Evolutionary conservation across 2,113 vertebrate species (phyloP).

Genomic region (Bos javanicus): DNA sequence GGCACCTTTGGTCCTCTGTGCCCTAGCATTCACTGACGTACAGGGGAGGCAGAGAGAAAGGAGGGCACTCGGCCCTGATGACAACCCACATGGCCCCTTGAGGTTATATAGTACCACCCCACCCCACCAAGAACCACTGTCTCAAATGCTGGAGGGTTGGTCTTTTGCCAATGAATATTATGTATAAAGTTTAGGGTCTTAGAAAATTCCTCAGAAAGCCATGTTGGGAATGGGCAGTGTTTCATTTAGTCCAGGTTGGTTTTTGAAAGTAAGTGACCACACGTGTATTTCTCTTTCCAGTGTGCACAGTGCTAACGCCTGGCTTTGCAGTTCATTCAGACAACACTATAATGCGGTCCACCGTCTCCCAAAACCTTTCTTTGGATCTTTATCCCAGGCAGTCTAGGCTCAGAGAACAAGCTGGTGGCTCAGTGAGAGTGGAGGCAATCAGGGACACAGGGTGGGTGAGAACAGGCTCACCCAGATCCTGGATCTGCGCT

Average conservation of each 20-base stretch:
- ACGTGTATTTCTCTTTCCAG: background rate
- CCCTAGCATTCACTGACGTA: background rate
- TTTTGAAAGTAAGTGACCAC: background rate
- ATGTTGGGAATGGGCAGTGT: background rate
- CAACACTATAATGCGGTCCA: background rate
- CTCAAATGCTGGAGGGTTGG: background rate
- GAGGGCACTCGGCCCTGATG: background rate
- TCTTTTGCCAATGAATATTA: background rate
- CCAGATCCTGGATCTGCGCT: background rate
- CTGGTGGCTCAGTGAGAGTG: background rate
- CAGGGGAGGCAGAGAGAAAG: background rate
- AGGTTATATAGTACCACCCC: background rate
- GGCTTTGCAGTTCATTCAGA: background rate
- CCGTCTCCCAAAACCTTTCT: background rate
- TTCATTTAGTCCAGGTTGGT: background rate
- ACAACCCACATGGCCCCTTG: background rate
- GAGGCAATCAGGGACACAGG: fast-evolving
- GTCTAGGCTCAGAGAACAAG: background rate
- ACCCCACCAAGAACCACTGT: background rate
- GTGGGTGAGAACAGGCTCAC: background rate
- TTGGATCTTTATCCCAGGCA: background rate
- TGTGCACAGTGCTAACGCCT: background rate
- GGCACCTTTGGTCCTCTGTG: background rate
- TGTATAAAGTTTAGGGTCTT: background rate
- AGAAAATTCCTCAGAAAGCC: background rate